These are phyloP conservation scores for Drosophila mettleri DNA, from an alignment of 2,888 invertebrate species.

Conservation along the genomic window DNA sequence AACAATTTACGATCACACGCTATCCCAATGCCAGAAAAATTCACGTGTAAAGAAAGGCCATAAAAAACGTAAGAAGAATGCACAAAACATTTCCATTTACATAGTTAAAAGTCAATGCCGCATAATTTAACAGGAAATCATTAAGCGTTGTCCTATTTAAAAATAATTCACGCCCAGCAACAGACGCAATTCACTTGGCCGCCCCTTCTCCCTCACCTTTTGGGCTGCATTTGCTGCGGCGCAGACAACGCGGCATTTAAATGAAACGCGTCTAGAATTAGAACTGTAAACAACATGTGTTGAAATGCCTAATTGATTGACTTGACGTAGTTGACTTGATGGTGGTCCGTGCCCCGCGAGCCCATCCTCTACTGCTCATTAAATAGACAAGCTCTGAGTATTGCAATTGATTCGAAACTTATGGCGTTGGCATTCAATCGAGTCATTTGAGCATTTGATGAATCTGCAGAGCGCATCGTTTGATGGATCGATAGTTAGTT, in stretches of 20 bases:
- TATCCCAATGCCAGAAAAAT: constrained; percentile 18
- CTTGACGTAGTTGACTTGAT: constrained; percentile 58
- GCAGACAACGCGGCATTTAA: constrained; percentile 69
- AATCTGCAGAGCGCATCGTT: constrained; percentile 43
- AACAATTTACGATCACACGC: constrained; percentile 42
- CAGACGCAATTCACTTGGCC: not conserved
- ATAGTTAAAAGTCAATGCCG: constrained; percentile 68
- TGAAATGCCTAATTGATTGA: constrained; percentile 80
- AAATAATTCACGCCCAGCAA: constrained; percentile 60
- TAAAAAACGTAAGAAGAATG: constrained; percentile 24
- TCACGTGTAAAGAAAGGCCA: constrained; percentile 41
- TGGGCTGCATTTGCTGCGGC: constrained; percentile 16
- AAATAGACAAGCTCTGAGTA: constrained; percentile 20
- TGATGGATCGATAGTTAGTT: constrained; percentile 46
- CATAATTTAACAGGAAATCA: constrained; percentile 76
- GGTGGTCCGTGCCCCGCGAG: constrained; percentile 32
- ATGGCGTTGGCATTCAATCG: constrained; percentile 74
- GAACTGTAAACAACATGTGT: constrained; percentile 81
- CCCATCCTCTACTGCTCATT: constrained; percentile 7
- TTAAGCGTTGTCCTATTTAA: constrained; percentile 60
- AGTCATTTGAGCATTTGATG: constrained; percentile 51
- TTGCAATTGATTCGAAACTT: constrained; percentile 55
- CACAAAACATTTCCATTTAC: constrained; percentile 50
- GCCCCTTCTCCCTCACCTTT: not conserved
- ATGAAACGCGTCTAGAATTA: constrained; percentile 69